phyloP scores from a whole-genome alignment of 2,113 vertebrate genomes.

The Ochotona princeps region DNA sequence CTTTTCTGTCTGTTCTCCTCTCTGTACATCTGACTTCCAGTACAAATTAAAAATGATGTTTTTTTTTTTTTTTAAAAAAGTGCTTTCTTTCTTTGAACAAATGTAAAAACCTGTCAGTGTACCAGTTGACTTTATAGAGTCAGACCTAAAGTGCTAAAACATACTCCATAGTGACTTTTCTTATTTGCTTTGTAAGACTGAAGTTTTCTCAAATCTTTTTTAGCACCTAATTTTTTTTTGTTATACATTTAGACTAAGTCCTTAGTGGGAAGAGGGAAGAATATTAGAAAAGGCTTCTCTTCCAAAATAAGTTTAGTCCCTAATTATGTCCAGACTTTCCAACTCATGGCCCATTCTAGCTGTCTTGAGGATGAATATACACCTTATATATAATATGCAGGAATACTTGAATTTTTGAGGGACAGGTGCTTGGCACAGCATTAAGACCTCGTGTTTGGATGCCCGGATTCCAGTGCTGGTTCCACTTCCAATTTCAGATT shows the following conservation, averaged over 20 bases:
- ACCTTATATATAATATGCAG: too few species aligned
- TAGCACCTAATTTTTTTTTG: slow-evolving; percentile 19
- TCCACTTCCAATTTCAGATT: too few species aligned
- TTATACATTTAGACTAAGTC: slow-evolving; percentile 33
- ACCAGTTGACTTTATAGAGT: slow-evolving; percentile 24
- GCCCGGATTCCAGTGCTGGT: too few species aligned
- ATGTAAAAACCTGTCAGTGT: neutral
- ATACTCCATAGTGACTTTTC: neutral
- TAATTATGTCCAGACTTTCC: slow-evolving; percentile 14
- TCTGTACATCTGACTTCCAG: too few species aligned
- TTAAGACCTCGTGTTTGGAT: too few species aligned
- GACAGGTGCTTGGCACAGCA: too few species aligned
- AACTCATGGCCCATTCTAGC: neutral
- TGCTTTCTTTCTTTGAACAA: slow-evolving; percentile 29
- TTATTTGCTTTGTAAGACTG: slow-evolving; percentile 3
- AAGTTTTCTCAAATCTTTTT: slow-evolving; percentile 30
- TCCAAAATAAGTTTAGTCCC: neutral
- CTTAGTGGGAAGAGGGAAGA: neutral
- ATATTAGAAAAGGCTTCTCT: neutral
- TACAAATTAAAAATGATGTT: too few species aligned
- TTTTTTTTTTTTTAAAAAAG: too few species aligned
- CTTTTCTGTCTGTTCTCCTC: too few species aligned
- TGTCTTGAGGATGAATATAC: neutral
- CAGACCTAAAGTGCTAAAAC: neutral
- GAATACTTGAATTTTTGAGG: too few species aligned